A percentile compares a stretch with the other conserved stretches of the same genome.
phyloP scores from a whole-genome alignment of 1,140 invertebrate genomes.

The Schmidtea mediterranea region DNA sequence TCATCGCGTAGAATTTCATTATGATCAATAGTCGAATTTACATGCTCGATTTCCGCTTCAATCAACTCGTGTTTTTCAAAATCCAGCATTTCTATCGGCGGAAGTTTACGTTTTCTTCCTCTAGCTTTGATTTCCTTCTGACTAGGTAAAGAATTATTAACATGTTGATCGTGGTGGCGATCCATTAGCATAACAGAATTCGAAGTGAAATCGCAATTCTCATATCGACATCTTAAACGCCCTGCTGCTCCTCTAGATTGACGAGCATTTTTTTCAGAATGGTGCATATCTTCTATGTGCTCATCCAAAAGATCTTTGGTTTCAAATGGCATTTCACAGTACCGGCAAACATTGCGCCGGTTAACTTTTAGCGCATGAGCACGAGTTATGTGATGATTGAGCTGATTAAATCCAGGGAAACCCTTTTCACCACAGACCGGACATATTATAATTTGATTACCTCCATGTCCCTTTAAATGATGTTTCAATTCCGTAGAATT shows the following conservation, averaged over 20 bases:
- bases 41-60: too few relatives aligned
- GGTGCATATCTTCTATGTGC: background rate
- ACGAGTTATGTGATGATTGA: background rate
- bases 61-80: too few relatives aligned
- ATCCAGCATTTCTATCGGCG: too few relatives aligned
- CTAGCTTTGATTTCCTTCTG: too few relatives aligned
- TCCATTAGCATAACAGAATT: background rate
- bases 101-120: too few relatives aligned
- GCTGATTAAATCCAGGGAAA: constrained; percentile 1
- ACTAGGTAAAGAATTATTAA: too few relatives aligned
- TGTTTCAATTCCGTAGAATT: background rate
- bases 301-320: background rate
- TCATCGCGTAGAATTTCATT: too few relatives aligned
- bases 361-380: background rate
- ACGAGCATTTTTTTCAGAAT: background rate
- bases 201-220: background rate
- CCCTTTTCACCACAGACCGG: background rate
- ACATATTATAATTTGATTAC: background rate
- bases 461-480: background rate
- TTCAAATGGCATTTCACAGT: background rate
- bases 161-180: background rate
- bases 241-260: background rate
- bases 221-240: background rate
- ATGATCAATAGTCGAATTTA: too few relatives aligned
- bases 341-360: background rate